Percentiles rank a stretch among this genome's conserved stretches.
Conservation (phyloP, 2,888 invertebrate genomes). For the Digitonthophagus gazella region DNA sequence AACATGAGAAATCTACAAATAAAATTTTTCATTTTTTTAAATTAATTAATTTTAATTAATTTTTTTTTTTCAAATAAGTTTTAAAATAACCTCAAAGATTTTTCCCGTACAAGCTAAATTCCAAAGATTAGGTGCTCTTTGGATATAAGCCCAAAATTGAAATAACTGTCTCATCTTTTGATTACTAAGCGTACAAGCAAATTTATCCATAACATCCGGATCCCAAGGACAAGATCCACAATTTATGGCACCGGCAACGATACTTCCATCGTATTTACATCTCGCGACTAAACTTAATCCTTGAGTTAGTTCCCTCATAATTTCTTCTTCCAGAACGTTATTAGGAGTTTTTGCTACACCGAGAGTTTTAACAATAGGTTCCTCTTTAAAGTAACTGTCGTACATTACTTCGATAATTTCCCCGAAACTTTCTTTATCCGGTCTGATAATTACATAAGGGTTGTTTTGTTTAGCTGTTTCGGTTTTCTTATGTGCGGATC, state of each 20-base stretch:
- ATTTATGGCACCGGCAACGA: constrained; percentile 54
- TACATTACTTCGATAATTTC: constrained; percentile 54
- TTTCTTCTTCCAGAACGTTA: constrained; percentile 50
- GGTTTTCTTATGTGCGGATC: not conserved
- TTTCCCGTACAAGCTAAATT: constrained; percentile 23
- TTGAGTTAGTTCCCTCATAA: constrained; percentile 47
- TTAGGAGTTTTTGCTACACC: constrained; percentile 51
- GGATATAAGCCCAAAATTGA: constrained; percentile 56
- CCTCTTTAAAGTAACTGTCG: constrained; percentile 55
- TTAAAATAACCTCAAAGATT: constrained; percentile 55
- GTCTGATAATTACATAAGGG: constrained; percentile 48
- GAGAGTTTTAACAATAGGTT: constrained; percentile 53
- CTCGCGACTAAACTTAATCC: constrained; percentile 47
- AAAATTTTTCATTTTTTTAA: not conserved
- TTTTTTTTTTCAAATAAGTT: not conserved
- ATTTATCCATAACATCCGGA: constrained; percentile 54
- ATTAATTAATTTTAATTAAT: not conserved
- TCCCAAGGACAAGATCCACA: constrained; percentile 56
- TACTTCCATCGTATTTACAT: constrained; percentile 47
- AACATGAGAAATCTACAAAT: constrained; percentile 53
- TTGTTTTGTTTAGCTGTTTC: not conserved
- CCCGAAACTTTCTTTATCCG: constrained; percentile 48
- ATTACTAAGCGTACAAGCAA: constrained; percentile 53
- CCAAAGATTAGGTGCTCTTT: constrained; percentile 52
- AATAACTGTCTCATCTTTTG: constrained; percentile 51